A percentile compares a stretch with the other conserved stretches of the same genome.
These are phyloP conservation scores for Semicossyphus pulcher DNA, from an alignment of 2,113 vertebrate genomes.

Conservation along the genomic window DNA sequence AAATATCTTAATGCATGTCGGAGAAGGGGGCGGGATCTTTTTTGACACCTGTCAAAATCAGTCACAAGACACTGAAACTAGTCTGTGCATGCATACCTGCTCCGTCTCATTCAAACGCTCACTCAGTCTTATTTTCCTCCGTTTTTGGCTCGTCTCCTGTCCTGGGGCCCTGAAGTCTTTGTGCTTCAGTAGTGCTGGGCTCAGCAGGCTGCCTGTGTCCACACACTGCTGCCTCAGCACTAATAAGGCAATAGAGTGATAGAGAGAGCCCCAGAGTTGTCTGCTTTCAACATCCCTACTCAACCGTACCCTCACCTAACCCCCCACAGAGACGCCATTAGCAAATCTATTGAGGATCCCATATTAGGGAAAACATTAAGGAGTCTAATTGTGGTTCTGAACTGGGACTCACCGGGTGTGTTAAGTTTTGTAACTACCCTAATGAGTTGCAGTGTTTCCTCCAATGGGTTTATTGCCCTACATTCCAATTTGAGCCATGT, in stretches of 20 bases:
- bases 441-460: constrained; percentile 70
- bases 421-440: constrained; percentile 69
- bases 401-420: constrained; percentile 60
- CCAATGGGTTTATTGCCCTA: constrained; percentile 71
- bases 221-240: constrained; percentile 84
- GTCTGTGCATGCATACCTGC: constrained; percentile 29
- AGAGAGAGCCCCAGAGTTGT: constrained; percentile 72
- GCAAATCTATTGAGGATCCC: constrained; percentile 70
- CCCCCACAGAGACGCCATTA: constrained; percentile 67
- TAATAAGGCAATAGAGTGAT: constrained; percentile 79
- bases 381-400: constrained; percentile 76
- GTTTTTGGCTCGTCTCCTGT: constrained; percentile 66
- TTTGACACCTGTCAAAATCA: constrained; percentile 72
- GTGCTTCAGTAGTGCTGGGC: constrained; percentile 81
- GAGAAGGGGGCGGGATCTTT: constrained; percentile 12
- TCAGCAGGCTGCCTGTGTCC: constrained; percentile 81
- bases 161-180: constrained; percentile 76
- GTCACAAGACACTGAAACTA: constrained; percentile 27
- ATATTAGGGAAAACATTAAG: constrained; percentile 74
- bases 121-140: constrained; percentile 45
- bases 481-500: constrained; percentile 75
- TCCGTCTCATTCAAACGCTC: constrained; percentile 35
- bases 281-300: constrained; percentile 76
- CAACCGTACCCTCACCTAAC: constrained; percentile 68
- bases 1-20: constrained; percentile 38